A percentile compares a stretch with the other conserved stretches of the same genome.
These are phyloP conservation scores for Cisticola juncidis DNA, from an alignment of 2,113 vertebrate genomes.

Conservation along the genomic window DNA sequence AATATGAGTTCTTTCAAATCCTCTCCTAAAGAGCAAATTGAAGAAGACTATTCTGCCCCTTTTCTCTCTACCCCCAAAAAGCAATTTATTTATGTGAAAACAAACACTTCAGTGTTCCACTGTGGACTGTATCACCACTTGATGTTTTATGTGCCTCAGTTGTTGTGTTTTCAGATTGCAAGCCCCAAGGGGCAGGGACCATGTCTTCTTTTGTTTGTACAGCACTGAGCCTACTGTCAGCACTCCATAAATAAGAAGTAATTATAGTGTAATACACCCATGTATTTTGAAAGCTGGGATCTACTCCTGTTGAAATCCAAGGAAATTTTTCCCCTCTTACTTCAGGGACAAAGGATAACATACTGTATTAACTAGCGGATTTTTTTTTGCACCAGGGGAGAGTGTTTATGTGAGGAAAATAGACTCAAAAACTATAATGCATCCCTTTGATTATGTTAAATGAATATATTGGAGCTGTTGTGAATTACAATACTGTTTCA, in stretches of 20 bases:
- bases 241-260: slow-evolving; percentile 64
- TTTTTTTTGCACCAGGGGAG: background rate
- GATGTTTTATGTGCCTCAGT: slow-evolving; percentile 54
- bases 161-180: slow-evolving; percentile 64
- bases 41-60: background rate
- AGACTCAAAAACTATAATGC: slow-evolving; percentile 9
- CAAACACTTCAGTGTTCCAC: slow-evolving; percentile 31
- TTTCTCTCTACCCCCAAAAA: background rate
- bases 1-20: background rate
- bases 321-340: background rate
- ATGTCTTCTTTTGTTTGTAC: slow-evolving; percentile 60
- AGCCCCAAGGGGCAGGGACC: slow-evolving; percentile 49
- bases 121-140: slow-evolving; percentile 41
- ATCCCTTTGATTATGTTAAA: slow-evolving; percentile 21
- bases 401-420: slow-evolving; percentile 8
- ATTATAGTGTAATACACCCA: slow-evolving; percentile 29
- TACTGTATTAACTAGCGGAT: background rate
- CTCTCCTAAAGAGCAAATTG: background rate
- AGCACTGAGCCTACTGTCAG: slow-evolving; percentile 57
- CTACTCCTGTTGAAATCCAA: slow-evolving; percentile 33
- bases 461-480: background rate
- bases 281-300: slow-evolving; percentile 38
- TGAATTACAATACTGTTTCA: slow-evolving; percentile 22
- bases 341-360: slow-evolving; percentile 13
- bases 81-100: slow-evolving; percentile 34